A percentile compares a stretch with the other conserved stretches of the same genome.
Conservation (phyloP, 2,888 invertebrate species). For the Boloria selene region DNA sequence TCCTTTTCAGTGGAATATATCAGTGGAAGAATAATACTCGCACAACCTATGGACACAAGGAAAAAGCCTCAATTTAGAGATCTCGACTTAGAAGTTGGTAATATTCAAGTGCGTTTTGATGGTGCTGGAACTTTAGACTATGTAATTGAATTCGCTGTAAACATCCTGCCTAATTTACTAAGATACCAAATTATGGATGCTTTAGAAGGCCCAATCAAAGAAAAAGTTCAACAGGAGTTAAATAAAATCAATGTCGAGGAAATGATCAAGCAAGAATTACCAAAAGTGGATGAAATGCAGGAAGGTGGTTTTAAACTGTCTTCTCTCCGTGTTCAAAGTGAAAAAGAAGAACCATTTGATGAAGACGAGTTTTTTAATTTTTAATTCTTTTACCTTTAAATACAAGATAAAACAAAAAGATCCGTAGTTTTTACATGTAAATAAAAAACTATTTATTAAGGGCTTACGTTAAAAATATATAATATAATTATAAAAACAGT, state of each 20-base stretch:
- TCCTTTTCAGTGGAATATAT: slow-evolving; percentile 91
- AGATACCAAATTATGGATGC: slow-evolving; percentile 94
- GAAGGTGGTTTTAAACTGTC: slow-evolving; percentile 73
- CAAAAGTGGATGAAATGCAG: slow-evolving; percentile 84
- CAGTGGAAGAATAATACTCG: slow-evolving; percentile 85
- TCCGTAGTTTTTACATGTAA: too few relatives aligned
- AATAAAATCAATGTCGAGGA: slow-evolving; percentile 89
- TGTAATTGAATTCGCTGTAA: slow-evolving; percentile 89
- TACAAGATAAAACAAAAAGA: too few relatives aligned
- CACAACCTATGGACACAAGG: slow-evolving; percentile 90
- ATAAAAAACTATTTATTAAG: too few relatives aligned
- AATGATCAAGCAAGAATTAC: slow-evolving; percentile 86
- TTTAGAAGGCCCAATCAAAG: slow-evolving; percentile 88
- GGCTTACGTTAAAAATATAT: too few relatives aligned
- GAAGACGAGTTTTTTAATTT: slow-evolving; percentile 78
- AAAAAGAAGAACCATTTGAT: slow-evolving; percentile 54
- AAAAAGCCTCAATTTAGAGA: slow-evolving; percentile 87
- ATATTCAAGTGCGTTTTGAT: slow-evolving; percentile 91
- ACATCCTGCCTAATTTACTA: slow-evolving; percentile 91
- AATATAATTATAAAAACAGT: too few relatives aligned
- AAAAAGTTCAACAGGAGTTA: slow-evolving; percentile 87
- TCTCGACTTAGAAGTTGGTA: slow-evolving; percentile 90
- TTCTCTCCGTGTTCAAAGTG: slow-evolving; percentile 52
- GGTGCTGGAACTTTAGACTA: slow-evolving; percentile 95
- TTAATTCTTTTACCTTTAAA: slow-evolving; percentile 44